Percentiles rank a stretch among this genome's conserved stretches.
phyloP scores from a whole-genome alignment of 2,888 invertebrate species.

The Vesta saturnalis region DNA sequence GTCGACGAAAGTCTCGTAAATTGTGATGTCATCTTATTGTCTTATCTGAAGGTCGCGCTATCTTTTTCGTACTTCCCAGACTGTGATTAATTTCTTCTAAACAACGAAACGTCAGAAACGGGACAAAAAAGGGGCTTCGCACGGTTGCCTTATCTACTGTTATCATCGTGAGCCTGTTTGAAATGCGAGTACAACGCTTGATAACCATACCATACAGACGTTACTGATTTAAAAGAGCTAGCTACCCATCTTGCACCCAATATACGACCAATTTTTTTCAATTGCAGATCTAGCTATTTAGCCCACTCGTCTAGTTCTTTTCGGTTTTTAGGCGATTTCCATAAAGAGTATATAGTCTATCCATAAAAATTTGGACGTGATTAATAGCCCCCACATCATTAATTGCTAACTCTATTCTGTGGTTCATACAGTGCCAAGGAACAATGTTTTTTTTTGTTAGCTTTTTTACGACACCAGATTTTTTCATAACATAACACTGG shows the following conservation, averaged over 20 bases:
- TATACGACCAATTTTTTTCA: neutral
- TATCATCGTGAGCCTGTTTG: neutral
- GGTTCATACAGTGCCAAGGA: too few species aligned
- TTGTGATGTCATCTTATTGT: too few species aligned
- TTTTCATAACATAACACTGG: neutral
- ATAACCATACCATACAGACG: neutral
- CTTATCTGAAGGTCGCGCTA: too few species aligned
- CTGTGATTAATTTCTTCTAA: too few species aligned
- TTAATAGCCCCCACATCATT: neutral
- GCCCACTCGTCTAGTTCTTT: neutral
- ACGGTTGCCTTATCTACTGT: too few species aligned
- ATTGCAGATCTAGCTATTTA: neutral
- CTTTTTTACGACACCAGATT: neutral
- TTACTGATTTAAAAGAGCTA: neutral
- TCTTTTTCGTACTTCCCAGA: too few species aligned
- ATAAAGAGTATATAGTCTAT: neutral
- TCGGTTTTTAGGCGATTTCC: too few species aligned
- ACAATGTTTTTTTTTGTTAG: neutral
- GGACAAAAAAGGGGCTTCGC: too few species aligned
- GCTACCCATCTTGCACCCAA: neutral
- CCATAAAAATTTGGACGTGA: too few species aligned
- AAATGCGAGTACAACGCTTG: neutral
- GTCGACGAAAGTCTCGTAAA: too few species aligned
- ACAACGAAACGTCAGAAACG: too few species aligned
- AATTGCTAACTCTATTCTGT: too few species aligned